These are phyloP conservation scores for Eptatretus atami DNA, from an alignment of 2,797 vertebrate genomes.

Conservation along the genomic window DNA sequence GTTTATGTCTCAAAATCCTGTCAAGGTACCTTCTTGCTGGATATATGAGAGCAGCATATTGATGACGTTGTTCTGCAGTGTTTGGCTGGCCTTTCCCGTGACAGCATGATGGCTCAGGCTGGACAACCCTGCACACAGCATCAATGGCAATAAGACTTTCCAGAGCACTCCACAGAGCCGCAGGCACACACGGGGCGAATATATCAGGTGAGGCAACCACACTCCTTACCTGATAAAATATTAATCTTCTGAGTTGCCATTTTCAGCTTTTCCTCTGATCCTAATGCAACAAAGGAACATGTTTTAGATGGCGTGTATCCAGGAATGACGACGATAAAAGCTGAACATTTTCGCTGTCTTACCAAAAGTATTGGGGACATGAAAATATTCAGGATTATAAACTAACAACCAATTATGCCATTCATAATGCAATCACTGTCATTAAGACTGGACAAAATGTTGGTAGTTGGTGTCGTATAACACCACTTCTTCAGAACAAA, in stretches of 20 bases:
- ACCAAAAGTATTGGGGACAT: too few relatives aligned
- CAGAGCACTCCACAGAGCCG: background rate
- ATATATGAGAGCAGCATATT: conserved; percentile 74
- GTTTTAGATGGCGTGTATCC: background rate
- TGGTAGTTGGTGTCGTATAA: too few relatives aligned
- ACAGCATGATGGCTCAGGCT: conserved; percentile 63
- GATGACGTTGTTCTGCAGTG: conserved; percentile 29
- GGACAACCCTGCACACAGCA: conserved; percentile 28
- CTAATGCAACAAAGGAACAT: conserved; percentile 15
- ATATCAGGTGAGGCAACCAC: background rate
- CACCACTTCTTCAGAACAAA: too few relatives aligned
- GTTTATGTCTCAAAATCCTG: too few relatives aligned
- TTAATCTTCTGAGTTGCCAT: conserved; percentile 71
- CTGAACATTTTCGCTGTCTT: too few relatives aligned
- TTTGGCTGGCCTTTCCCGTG: conserved; percentile 51
- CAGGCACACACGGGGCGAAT: background rate
- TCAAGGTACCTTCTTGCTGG: conserved; percentile 58
- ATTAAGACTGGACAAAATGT: too few relatives aligned
- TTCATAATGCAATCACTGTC: too few relatives aligned
- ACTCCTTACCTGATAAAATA: conserved; percentile 48
- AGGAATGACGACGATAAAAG: too few relatives aligned
- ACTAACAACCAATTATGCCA: too few relatives aligned
- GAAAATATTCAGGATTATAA: too few relatives aligned
- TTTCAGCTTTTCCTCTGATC: conserved; percentile 76
- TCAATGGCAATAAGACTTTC: background rate